phyloP scores from a whole-genome alignment of 2,888 invertebrate genomes.

The Catotricha subobsoleta region DNA sequence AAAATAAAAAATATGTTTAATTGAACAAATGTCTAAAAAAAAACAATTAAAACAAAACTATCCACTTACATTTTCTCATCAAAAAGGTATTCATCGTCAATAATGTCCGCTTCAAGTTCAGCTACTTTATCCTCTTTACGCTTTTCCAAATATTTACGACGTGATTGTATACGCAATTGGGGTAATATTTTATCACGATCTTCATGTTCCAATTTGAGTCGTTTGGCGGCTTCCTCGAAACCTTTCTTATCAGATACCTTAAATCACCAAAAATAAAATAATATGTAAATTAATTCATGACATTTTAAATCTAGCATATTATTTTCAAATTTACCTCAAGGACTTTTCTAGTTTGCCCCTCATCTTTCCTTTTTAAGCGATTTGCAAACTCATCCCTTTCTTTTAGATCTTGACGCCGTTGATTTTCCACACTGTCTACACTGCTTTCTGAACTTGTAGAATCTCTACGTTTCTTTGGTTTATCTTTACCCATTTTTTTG shows the following conservation, averaged over 20 bases:
- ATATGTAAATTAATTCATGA: background rate
- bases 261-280: constrained; percentile 4
- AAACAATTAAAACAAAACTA: constrained; percentile 3
- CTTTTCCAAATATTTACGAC: constrained; percentile 87
- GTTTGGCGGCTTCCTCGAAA: constrained; percentile 75
- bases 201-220: constrained; percentile 72
- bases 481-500: too few species aligned
- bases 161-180: constrained; percentile 72
- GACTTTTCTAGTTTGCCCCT: constrained; percentile 68
- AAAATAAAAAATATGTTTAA: background rate
- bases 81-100: constrained; percentile 92
- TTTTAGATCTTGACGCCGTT: constrained; percentile 62
- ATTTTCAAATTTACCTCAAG: constrained; percentile 27
- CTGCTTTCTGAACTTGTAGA: constrained; percentile 19
- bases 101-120: constrained; percentile 85
- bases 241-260: constrained; percentile 43
- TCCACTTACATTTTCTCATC: constrained; percentile 61
- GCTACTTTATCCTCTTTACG: constrained; percentile 90
- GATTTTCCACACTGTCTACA: constrained; percentile 60
- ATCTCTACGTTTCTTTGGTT: constrained; percentile 3
- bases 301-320: background rate
- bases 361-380: constrained; percentile 75
- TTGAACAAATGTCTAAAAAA: constrained; percentile 2
- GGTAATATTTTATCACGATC: constrained; percentile 75
- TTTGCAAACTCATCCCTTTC: constrained; percentile 90